Conservation (phyloP, 2,888 invertebrate genomes). For the Drosophila mimetica region DNA sequence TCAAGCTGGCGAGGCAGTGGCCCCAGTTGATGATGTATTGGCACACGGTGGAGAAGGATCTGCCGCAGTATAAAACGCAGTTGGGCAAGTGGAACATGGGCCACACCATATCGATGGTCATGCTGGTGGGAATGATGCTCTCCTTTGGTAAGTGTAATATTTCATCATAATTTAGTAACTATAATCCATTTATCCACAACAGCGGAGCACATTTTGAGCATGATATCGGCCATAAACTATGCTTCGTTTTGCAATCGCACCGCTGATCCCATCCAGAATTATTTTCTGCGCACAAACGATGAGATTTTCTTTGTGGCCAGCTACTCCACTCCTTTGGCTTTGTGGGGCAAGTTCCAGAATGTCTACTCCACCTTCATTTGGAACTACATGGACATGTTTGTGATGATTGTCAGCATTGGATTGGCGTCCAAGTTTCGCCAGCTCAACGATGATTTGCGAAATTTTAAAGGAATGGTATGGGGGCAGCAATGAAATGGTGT, state of each 20-base stretch:
- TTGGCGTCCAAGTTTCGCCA: conserved; percentile 88
- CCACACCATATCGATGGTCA: conserved; percentile 84
- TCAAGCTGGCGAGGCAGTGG: conserved; percentile 86
- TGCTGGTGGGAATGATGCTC: conserved; percentile 84
- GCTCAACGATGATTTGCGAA: conserved; percentile 86
- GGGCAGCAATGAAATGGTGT: no score
- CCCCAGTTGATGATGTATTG: conserved; percentile 85
- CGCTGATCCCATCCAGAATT: conserved; percentile 79
- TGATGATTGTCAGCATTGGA: conserved; percentile 90
- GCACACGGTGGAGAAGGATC: conserved; percentile 85
- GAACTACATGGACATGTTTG: conserved; percentile 90
- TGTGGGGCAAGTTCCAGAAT: conserved; percentile 84
- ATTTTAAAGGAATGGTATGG: conserved; percentile 85
- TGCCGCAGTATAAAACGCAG: conserved; percentile 80
- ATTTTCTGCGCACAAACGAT: conserved; percentile 69
- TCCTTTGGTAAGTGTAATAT: conserved; percentile 83
- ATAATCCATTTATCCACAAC: not conserved
- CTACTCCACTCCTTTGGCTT: conserved; percentile 71
- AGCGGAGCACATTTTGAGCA: conserved; percentile 83
- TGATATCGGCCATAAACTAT: conserved; percentile 75
- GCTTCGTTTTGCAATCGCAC: conserved; percentile 76
- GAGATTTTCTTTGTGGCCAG: conserved; percentile 75
- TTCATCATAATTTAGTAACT: not conserved
- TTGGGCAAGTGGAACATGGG: conserved; percentile 80
- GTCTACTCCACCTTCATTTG: conserved; percentile 88